phyloP scores from a whole-genome alignment of 2,888 invertebrate species.

The Pimpla rufipes region DNA sequence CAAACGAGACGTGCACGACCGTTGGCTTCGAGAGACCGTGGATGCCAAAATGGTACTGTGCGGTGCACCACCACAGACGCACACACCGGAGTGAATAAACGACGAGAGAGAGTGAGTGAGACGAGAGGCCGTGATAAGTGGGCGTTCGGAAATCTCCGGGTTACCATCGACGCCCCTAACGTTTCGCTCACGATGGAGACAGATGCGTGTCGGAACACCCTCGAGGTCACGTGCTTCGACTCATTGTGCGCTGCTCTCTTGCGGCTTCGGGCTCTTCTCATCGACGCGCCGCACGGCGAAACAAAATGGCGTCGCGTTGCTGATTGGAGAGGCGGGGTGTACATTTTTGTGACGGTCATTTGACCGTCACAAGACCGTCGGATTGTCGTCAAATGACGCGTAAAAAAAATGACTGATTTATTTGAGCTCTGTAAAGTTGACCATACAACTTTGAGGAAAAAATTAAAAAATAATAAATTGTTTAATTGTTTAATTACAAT shows the following conservation, averaged over 20 bases:
- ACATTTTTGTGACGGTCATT: too few relatives aligned
- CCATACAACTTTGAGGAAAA: too few relatives aligned
- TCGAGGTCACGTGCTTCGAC: conserved; percentile 19
- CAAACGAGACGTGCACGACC: conserved; percentile 47
- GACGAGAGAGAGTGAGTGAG: not conserved
- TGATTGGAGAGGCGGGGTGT: not conserved
- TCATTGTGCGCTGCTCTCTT: not conserved
- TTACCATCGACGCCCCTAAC: not conserved
- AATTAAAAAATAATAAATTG: too few relatives aligned
- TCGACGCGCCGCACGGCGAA: not conserved
- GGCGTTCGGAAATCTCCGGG: conserved; percentile 6
- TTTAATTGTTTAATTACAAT: too few relatives aligned
- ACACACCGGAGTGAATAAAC: conserved; percentile 8
- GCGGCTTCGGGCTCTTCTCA: not conserved
- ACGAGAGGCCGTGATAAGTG: conserved; percentile 8
- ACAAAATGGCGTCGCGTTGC: not conserved
- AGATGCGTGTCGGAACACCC: conserved; percentile 26
- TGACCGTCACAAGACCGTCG: too few relatives aligned
- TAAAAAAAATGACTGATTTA: too few relatives aligned
- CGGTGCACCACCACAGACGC: conserved; percentile 18
- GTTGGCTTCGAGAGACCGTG: conserved; percentile 59
- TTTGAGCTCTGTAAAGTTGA: too few relatives aligned
- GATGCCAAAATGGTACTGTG: conserved; percentile 63
- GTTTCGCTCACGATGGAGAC: not conserved
- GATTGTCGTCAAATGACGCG: too few relatives aligned